Base-by-base conservation (phyloP, 1,140 invertebrate species). In the Drosophila jambulina region DNA sequence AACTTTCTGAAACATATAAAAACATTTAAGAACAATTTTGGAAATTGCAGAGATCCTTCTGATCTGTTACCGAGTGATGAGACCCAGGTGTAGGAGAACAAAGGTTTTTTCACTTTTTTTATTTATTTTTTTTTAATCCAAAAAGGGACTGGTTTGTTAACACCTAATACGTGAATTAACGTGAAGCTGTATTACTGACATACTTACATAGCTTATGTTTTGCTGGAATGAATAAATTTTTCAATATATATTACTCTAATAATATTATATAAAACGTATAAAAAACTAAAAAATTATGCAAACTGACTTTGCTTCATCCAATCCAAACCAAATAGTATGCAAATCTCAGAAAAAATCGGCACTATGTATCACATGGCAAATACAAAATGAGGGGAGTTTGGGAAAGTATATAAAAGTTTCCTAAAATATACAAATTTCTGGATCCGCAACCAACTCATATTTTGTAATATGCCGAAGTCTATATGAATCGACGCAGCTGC, bases 381-480 rank as follows among this genome's bases (percentile, higher is more conserved):
- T 60, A 36, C 46, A 54, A 25, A 21, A n/a, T 15, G 6, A 12
- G 32, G 23, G 10, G 15, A 67, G 58, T 23, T n/a, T 25, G 29
- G 27, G 10, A 25, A 32, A 51, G 27, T 57, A 29, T 48, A 58
- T 15, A 15, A 23, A 75, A 43, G 27, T 82, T 48, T 42, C 25
- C 51, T 63, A 72, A 76, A 82, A 80, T 80, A 83, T 70, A 46
- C 51, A 76, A 69, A 80, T 58, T 54, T 51, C 65, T 51, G 68
- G 56, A 51, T 75, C 38, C 53, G 63, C 60, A 65, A 54, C 38
- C 12, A 38, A 49, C 46, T 49, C 83, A 65, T 76, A 81, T 84
- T 86, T 76, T 74, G 65, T 69, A 86, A 86, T 86, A 86, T 80
- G 51, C 59, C 70, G 68, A 29, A 67, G 54, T 45, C 27, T 70